phyloP scores from a whole-genome alignment of 2,113 vertebrate genomes.

The Tupaia tana region DNA sequence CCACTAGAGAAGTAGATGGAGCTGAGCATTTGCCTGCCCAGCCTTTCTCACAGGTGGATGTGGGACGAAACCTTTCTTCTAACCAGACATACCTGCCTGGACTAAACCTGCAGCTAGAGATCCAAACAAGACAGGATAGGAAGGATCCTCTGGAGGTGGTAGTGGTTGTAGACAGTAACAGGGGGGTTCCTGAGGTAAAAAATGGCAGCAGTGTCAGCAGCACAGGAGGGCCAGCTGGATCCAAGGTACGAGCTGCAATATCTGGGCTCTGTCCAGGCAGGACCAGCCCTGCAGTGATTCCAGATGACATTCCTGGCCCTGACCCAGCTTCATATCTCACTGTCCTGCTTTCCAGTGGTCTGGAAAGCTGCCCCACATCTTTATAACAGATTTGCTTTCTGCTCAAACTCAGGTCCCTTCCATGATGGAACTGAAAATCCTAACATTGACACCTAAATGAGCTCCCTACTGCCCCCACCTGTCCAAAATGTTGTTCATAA shows the following conservation, averaged over 20 bases:
- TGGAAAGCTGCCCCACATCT: background rate
- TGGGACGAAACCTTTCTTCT: background rate
- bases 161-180: background rate
- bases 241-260: background rate
- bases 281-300: background rate
- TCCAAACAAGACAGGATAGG: background rate
- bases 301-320: background rate
- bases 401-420: background rate
- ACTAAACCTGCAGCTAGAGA: background rate
- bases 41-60: background rate
- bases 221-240: background rate
- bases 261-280: background rate
- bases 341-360: background rate
- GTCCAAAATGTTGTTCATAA: background rate
- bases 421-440: constrained; percentile 20
- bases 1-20: background rate
- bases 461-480: background rate
- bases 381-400: background rate
- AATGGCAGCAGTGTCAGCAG: background rate
- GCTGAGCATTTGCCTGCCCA: background rate
- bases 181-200: too few relatives aligned
- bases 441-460: background rate
- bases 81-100: background rate
- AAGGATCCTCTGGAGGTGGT: background rate
- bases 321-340: background rate